Conservation (phyloP, 2,797 vertebrate genomes). For the Poecile montanus region DNA sequence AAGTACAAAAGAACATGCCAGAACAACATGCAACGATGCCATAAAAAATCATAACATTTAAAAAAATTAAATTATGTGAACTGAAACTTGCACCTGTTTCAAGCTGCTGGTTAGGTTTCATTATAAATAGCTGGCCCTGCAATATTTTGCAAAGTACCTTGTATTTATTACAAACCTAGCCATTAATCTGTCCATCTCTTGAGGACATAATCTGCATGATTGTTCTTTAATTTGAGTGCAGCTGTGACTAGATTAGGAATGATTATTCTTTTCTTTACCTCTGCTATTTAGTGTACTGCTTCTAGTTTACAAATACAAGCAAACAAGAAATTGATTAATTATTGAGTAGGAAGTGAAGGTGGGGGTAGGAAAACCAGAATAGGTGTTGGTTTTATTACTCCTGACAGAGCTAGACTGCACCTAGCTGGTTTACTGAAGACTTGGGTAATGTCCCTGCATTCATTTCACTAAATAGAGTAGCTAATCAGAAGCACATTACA, state of each 20-base stretch:
- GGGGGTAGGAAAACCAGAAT: not conserved
- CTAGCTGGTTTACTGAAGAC: not conserved
- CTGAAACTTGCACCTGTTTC: not conserved
- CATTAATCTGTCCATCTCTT: not conserved
- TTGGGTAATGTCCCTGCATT: not conserved
- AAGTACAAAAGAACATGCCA: not conserved
- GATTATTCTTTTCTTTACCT: slow-evolving; percentile 5
- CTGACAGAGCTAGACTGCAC: not conserved
- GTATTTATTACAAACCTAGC: not conserved
- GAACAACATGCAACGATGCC: not conserved
- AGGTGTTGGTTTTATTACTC: not conserved
- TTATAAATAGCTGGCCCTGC: not conserved
- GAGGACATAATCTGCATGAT: not conserved
- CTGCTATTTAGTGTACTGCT: not conserved
- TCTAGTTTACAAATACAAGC: slow-evolving; percentile 1
- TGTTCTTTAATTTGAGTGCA: not conserved
- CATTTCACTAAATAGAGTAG: not conserved
- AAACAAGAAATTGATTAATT: slow-evolving; percentile 1
- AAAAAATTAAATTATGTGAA: not conserved
- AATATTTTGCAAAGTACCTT: not conserved
- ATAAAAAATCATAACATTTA: not conserved
- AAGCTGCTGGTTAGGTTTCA: not conserved
- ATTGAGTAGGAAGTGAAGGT: not conserved
- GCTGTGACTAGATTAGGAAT: slow-evolving; percentile 2
- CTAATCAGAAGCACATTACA: not conserved